Percentiles rank a stretch among this genome's conserved stretches.
phyloP scores from a whole-genome alignment of 2,113 vertebrate species.

The Anolis carolinensis region DNA sequence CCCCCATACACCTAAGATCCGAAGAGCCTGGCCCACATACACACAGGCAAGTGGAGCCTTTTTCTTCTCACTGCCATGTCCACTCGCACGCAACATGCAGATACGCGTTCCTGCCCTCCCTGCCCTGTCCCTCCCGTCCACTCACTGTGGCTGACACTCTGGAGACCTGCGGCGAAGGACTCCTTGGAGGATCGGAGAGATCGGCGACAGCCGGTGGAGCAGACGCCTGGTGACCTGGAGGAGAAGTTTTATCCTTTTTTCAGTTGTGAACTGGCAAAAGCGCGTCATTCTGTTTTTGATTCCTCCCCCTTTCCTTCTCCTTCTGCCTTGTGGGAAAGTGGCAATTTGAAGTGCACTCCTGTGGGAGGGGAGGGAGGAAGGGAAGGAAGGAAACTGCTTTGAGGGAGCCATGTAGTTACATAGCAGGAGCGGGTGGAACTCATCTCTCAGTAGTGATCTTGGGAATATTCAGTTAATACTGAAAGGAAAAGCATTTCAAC shows the following conservation, averaged over 20 bases:
- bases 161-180: slow-evolving; percentile 56
- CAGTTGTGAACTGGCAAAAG: slow-evolving; percentile 55
- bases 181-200: slow-evolving; percentile 50
- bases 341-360: background rate
- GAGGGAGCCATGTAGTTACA: no score
- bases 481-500: background rate
- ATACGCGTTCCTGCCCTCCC: slow-evolving; percentile 9
- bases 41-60: slow-evolving; percentile 47
- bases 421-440: background rate
- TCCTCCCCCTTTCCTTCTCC: background rate
- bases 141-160: slow-evolving; percentile 50
- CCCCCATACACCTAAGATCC: slow-evolving; percentile 22
- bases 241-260: slow-evolving; percentile 60
- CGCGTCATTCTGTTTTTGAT: background rate
- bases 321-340: slow-evolving; percentile 39
- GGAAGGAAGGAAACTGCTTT: no score
- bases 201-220: slow-evolving; percentile 53
- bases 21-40: slow-evolving; percentile 48
- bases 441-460: background rate
- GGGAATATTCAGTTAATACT: background rate
- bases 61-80: slow-evolving; percentile 50
- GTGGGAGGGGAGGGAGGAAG: background rate
- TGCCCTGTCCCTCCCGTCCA: slow-evolving; percentile 44
- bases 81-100: background rate
- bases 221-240: slow-evolving; percentile 62